These are phyloP conservation scores for Chrysogorgia sp. DNA, from an alignment of 92 coral and sea anemone species.

Conservation along the genomic window DNA sequence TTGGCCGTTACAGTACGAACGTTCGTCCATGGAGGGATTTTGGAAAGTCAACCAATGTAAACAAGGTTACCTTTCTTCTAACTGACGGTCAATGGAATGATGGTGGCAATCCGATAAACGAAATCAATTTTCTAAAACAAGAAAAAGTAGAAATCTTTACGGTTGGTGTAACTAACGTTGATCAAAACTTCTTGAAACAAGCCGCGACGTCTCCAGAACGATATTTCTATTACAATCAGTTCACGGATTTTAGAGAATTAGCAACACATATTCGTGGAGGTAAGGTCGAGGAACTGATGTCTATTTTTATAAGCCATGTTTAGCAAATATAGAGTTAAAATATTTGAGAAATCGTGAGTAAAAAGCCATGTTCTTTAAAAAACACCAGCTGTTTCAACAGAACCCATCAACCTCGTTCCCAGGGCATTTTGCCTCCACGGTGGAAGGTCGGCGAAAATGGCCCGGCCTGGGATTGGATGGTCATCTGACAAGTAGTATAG, in stretches of 20 bases:
- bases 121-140: conserved; percentile 65
- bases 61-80: conserved; percentile 81
- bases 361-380: too few species aligned
- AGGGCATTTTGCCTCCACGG: too few species aligned
- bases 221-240: conserved; percentile 74
- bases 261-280: conserved; percentile 92
- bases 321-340: too few species aligned
- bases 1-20: conserved; percentile 66
- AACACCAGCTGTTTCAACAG: too few species aligned
- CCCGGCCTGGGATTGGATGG: too few species aligned
- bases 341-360: too few species aligned
- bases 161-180: conserved; percentile 76
- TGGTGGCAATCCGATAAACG: conserved; percentile 73
- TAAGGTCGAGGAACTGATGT: too few species aligned
- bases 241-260: conserved; percentile 77
- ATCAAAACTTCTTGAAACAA: conserved; percentile 58
- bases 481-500: too few species aligned
- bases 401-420: too few species aligned
- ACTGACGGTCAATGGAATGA: conserved; percentile 90
- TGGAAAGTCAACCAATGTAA: conserved; percentile 45
- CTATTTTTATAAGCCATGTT: too few species aligned
- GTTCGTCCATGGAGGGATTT: conserved; percentile 66
- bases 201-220: conserved; percentile 73
- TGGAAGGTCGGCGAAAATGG: too few species aligned
- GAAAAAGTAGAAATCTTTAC: conserved; percentile 74